Conservation (phyloP, 2,113 vertebrate genomes). For the Chloebia gouldiae region DNA sequence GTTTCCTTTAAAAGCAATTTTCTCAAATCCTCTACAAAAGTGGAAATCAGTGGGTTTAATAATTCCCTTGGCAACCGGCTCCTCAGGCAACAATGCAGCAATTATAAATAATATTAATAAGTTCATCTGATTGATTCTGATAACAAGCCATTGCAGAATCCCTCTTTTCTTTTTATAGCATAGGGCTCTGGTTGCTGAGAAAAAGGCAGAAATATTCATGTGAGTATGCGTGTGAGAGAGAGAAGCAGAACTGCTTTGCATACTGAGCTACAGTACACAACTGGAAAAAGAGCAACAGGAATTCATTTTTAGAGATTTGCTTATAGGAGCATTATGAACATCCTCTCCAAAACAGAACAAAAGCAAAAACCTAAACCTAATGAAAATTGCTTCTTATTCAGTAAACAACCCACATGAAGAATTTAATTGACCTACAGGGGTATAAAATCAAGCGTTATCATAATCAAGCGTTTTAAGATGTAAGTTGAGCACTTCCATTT, state of each 20-base stretch:
- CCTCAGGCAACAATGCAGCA: conserved; percentile 47
- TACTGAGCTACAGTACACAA: not conserved
- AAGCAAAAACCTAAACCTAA: not conserved
- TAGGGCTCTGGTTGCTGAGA: not conserved
- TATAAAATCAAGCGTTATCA: not conserved
- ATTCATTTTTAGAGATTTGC: not conserved
- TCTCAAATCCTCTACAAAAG: conserved; percentile 59
- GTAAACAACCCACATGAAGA: not conserved
- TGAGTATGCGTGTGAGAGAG: not conserved
- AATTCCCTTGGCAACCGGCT: conserved; percentile 49
- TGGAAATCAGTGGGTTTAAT: conserved; percentile 61
- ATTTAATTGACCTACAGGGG: not conserved
- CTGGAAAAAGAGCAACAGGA: not conserved
- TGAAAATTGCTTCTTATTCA: not conserved
- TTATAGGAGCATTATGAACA: not conserved
- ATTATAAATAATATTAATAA: conserved; percentile 71
- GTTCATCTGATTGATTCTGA: conserved; percentile 46
- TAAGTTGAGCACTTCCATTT: not conserved
- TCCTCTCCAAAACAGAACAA: not conserved
- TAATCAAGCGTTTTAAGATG: not conserved
- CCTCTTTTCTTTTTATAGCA: not conserved
- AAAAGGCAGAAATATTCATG: not conserved
- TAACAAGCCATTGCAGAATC: conserved; percentile 14
- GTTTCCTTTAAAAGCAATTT: conserved; percentile 61
- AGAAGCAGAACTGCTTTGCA: not conserved